Evolutionary conservation across 2,888 invertebrate genomes (phyloP).

Genomic region (Sinopyrophorus schimmeli): DNA sequence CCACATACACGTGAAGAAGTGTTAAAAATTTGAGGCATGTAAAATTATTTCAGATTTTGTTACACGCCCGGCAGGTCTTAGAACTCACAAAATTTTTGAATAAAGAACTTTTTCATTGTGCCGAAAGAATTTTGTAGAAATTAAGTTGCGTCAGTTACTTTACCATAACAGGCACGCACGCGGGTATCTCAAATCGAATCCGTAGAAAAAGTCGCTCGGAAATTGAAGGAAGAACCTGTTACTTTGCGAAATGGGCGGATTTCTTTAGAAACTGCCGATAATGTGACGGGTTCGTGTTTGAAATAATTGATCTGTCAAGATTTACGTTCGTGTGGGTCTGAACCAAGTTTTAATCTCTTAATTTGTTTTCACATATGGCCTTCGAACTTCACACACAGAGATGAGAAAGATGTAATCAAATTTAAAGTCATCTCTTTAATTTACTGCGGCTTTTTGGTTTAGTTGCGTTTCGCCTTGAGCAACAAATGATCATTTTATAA

Average conservation of each 20-base stretch:
- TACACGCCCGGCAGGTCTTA: background rate
- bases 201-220: conserved; percentile 27
- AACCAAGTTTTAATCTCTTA: conserved; percentile 26
- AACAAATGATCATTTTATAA: conserved; percentile 18
- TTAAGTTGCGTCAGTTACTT: conserved; percentile 19
- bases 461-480: conserved; percentile 19
- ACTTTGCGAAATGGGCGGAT: conserved; percentile 25
- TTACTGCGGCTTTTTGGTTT: conserved; percentile 29
- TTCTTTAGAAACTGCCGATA: conserved; percentile 29
- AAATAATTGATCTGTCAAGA: conserved; percentile 32
- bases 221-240: conserved; percentile 29
- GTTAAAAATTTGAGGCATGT: conserved; percentile 22
- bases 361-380: conserved; percentile 28
- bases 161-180: conserved; percentile 18
- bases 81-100: too few species aligned
- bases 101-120: too few species aligned
- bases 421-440: conserved; percentile 28
- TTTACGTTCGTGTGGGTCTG: conserved; percentile 20
- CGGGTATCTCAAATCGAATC: conserved; percentile 22
- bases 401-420: conserved; percentile 22
- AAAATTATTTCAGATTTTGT: background rate
- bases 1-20: conserved; percentile 27
- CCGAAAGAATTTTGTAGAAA: conserved; percentile 5
- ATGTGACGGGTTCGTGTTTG: conserved; percentile 26
- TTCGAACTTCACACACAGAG: conserved; percentile 10